Base-by-base conservation (phyloP, 2,888 invertebrate species). In the Diogma glabrata region DNA sequence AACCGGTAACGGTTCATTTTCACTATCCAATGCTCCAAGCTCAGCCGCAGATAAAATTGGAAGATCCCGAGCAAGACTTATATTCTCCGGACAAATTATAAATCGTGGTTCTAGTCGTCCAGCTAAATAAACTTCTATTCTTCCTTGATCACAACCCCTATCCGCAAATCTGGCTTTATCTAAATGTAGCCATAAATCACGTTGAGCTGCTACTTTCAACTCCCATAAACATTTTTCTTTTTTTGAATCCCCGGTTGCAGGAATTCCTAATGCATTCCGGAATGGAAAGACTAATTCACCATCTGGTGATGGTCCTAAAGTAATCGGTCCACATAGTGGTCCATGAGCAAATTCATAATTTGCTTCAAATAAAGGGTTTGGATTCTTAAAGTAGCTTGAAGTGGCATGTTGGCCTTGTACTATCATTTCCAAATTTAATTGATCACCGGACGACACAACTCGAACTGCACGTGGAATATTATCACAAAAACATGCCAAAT, bases 291-390 rank as follows among this genome's bases (percentile, higher is more conserved):
- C 83, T n/a, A 90, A 82, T 66, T 89, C 87, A 0, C 89, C 90
- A 60, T 90, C 89, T 1, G 86, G 82, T 0, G 82, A 79, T 0
- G 89, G 85, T 7, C 84, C 82, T 46, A 90, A 69, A 4, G 86
- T 78, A 0, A 90, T 82, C 1, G 90, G 88, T 0, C 91, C 91
- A 63, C 91, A 91, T 1, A 90, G 71, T 0, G 90, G 90, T 1
- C 89, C 89, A 60, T 92, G 91, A 2, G 90, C 87, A 62, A 92
- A 92, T 64, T 90, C 88, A 64, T 88, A 93, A 5, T 79, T 77
- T 1, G 91, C 92, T 66, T 89, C 85, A 63, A 92, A 91, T 4
- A 92, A 73, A 1, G 91, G 85, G 28, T 81, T 78, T 3, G 84
- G 78, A 61, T 89, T 87, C 65, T 91, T 91, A 70, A 91, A 92